Evolutionary conservation across 2,113 vertebrate species (phyloP).

Genomic region (Oncorhynchus kisutch): DNA sequence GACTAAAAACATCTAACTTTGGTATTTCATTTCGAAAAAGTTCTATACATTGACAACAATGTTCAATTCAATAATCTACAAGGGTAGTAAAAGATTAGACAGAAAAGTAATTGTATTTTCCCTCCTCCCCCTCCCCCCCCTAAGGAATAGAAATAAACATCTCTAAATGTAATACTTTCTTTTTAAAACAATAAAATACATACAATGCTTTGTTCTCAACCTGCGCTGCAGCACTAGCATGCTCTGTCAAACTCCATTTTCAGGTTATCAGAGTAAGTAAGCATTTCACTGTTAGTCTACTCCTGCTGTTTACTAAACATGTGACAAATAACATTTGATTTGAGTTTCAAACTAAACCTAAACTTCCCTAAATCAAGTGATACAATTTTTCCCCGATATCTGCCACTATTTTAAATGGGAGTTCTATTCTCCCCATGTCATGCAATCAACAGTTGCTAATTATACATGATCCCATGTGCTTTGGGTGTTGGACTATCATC

Average conservation of each 20-base stretch:
- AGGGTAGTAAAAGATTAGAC: slow-evolving; percentile 77
- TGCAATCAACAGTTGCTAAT: slow-evolving; percentile 31
- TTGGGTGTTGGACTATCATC: slow-evolving; percentile 35
- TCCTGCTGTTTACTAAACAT: too few relatives aligned
- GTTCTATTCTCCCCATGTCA: neutral
- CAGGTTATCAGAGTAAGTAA: slow-evolving; percentile 34
- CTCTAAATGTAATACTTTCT: slow-evolving; percentile 77
- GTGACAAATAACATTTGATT: too few relatives aligned
- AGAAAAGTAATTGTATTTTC: slow-evolving; percentile 60
- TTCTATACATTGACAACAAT: slow-evolving; percentile 74
- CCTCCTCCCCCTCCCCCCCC: slow-evolving; percentile 55
- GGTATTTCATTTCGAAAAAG: slow-evolving; percentile 62
- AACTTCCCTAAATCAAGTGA: slow-evolving; percentile 63
- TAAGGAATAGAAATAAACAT: slow-evolving; percentile 63
- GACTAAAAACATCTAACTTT: slow-evolving; percentile 37
- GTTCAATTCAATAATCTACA: slow-evolving; percentile 76
- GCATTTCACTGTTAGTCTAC: too few relatives aligned
- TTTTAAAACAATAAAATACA: slow-evolving; percentile 64
- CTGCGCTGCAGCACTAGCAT: slow-evolving; percentile 47
- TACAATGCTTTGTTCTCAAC: slow-evolving; percentile 70
- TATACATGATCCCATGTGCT: slow-evolving; percentile 45
- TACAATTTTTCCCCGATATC: slow-evolving; percentile 46
- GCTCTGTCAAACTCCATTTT: slow-evolving; percentile 49
- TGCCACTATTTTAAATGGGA: slow-evolving; percentile 43
- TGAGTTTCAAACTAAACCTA: slow-evolving; percentile 42